Evolutionary conservation across 2,797 vertebrate species (phyloP), one percentile per base, ranked within the genome.

Genomic region (Phoebastria nigripes): DNA sequence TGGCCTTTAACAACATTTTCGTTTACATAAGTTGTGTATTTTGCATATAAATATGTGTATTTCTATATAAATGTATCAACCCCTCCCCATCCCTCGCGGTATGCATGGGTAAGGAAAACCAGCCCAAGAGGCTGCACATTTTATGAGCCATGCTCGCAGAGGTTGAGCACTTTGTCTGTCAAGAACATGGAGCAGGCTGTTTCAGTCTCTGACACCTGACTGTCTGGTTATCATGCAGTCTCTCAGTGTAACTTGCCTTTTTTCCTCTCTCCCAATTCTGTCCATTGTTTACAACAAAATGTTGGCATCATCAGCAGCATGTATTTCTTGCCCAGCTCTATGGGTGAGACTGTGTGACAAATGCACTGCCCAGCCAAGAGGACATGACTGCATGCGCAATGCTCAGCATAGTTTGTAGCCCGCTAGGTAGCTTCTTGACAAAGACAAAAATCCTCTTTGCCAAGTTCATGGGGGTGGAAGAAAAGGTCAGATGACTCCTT

Each of bases 401-500:
- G 25, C 47, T 79, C 61, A 58, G 44, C 29, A 4, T 54, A 20
- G 46, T 52, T 33, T 25, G 15, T 35, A 67, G 55, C 84, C 74
- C 37, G 4, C 44, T 31, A 54, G 83, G 88, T 33, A 88, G 35
- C 42, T 90, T 51, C 42, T 76, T 78, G 87, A 87, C 82, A 90
- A 72, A 80, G 89, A 87, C 61, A 90, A 82, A 79, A 72, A 83
- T 91, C 56, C 39, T 66, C 70, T 94, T 87, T 95, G 82, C 78
- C 87, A 93, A 42, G 51, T 83, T 94, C 86, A 31, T 67, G 70
- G 70, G 86, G 82, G 78, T 93, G 82, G 94, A 96, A 67, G 91
- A 93, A 97, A 97, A 98, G 96, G 95, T 98, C 96, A 91, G 90
- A 90, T 93, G 92, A 79, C 62, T 90, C 87, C 87, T 85, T 91